Evolutionary conservation across 2,113 vertebrate species (phyloP), one percentile per base, ranked within the genome.

Genomic region (Plecotus auritus): DNA sequence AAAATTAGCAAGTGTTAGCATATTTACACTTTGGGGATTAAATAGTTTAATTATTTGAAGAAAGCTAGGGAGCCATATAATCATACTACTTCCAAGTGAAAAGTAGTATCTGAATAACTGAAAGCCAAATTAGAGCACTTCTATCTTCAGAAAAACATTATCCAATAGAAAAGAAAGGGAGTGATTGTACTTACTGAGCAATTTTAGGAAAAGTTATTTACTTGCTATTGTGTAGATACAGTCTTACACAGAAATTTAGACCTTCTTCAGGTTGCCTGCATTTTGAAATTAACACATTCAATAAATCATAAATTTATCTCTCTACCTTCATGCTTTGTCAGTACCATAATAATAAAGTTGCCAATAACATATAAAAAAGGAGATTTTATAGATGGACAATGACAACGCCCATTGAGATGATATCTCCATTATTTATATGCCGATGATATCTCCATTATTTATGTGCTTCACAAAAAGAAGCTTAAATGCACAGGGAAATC

Each of bases 401-500:
- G 73, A 47, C 49, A 94, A 72, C 89, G 30, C 30, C 51, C 59
- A 85, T 47, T 86, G 70, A 86, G 64, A 89, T 64, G 23, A 73
- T 84, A 95, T 51, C 22, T 56, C 30, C 20, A 56, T 86, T 96
- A 91, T 89, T 89, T 80, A 90, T 82, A 56, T 80, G 49, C 40
- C 20, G n/a, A n/a, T n/a, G n/a, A n/a, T n/a, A n/a, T n/a, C n/a
- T n/a, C n/a, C n/a, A n/a, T n/a, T n/a, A n/a, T n/a, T n/a, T n/a
- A n/a, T n/a, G n/a, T n/a, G n/a, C n/a, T n/a, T 95, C 74, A 86
- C 49, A 91, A 95, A 81, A n/a, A 85, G 83, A 93, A 80, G 56
- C 37, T 35, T 89, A 96, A 97, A 80, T 66, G 89, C n/a, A 94
- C 72, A 67, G 49, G n/a, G n/a, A 95, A 97, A 94, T 96, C 69